A percentile compares a stretch with the other conserved stretches of the same genome.
Conservation (phyloP, 2,797 vertebrate genomes). For the Cirrhinus molitorella region DNA sequence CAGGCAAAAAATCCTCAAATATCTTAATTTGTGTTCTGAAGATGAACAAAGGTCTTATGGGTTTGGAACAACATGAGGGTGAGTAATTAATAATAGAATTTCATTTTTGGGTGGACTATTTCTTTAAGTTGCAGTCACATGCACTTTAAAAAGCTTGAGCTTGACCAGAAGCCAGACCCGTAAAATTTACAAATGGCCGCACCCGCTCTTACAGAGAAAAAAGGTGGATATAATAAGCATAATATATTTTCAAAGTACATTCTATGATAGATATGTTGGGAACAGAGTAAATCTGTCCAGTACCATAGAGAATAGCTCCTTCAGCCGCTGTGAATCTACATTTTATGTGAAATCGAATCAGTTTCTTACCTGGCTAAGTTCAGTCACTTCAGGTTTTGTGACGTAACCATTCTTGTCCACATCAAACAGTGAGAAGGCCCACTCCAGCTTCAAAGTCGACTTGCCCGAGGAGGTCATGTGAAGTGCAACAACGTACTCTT, state of each 20-base stretch:
- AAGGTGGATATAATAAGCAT: background rate
- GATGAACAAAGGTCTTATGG: too few species aligned
- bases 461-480: constrained; percentile 83
- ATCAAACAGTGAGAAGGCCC: constrained; percentile 82
- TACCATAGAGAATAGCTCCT: background rate
- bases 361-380: constrained; percentile 79
- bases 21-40: too few species aligned
- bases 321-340: background rate
- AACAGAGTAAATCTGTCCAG: background rate
- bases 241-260: background rate
- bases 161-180: too few species aligned
- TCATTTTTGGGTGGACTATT: too few species aligned
- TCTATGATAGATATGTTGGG: background rate
- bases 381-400: constrained; percentile 79
- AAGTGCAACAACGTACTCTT: constrained; percentile 82
- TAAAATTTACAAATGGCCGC: too few species aligned
- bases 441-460: constrained; percentile 78
- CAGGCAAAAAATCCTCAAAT: too few species aligned
- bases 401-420: constrained; percentile 83
- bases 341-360: background rate
- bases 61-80: too few species aligned
- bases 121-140: too few species aligned
- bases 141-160: too few species aligned
- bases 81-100: too few species aligned
- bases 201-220: too few species aligned